Evolutionary conservation across 2,113 vertebrate genomes (phyloP).

Genomic region (Takifugu flavidus): DNA sequence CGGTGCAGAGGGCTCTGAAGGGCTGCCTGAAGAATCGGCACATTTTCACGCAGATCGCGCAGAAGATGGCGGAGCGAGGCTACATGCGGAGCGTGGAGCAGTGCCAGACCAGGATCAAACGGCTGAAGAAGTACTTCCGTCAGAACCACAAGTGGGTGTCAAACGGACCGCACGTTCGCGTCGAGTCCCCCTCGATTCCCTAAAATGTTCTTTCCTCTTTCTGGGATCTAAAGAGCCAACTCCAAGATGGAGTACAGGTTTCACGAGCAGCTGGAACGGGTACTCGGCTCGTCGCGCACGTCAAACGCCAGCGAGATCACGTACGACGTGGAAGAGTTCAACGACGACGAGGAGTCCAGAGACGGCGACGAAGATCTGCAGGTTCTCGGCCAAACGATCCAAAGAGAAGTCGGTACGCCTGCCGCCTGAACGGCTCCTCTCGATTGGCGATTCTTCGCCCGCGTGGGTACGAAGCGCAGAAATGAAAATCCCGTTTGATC

Average conservation of each 20-base stretch:
- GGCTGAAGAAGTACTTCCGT: constrained; percentile 67
- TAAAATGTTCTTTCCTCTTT: background rate
- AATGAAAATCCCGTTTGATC: background rate
- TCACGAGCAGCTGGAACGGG: constrained; percentile 57
- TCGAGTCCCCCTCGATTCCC: background rate
- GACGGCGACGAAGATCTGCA: constrained; percentile 58
- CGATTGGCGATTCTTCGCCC: too few relatives aligned
- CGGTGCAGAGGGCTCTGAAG: constrained; percentile 65
- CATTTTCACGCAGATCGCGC: constrained; percentile 71
- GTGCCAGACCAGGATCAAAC: constrained; percentile 73
- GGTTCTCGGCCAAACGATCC: constrained; percentile 45
- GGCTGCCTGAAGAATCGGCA: constrained; percentile 71
- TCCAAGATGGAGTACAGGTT: constrained; percentile 61
- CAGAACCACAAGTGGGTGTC: constrained; percentile 57
- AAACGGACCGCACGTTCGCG: background rate
- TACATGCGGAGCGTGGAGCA: constrained; percentile 68
- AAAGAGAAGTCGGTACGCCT: constrained; percentile 47
- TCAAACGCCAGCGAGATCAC: constrained; percentile 41
- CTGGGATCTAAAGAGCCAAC: constrained; percentile 33
- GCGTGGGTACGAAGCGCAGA: background rate
- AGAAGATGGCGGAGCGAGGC: constrained; percentile 67
- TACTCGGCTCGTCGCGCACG: constrained; percentile 43
- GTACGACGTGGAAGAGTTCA: constrained; percentile 46
- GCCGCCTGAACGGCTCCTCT: too few relatives aligned
- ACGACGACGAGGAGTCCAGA: constrained; percentile 51